Conservation (phyloP, 2,888 invertebrate species). For the Amphimallon solstitiale region DNA sequence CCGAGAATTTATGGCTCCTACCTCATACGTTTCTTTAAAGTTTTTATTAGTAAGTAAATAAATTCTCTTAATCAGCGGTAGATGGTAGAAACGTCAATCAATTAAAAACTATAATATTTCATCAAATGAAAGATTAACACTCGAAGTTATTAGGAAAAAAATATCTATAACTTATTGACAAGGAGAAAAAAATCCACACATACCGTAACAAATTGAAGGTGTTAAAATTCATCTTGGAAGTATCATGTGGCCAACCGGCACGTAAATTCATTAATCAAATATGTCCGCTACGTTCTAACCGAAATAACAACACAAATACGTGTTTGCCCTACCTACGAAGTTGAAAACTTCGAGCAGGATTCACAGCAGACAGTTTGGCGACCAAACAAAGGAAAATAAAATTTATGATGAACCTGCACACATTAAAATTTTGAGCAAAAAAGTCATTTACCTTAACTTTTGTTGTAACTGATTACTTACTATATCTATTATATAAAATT, state of each 20-base stretch:
- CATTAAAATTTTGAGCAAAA: no score
- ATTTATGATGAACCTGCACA: no score
- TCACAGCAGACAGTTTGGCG: slow-evolving; percentile 49
- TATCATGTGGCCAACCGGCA: slow-evolving; percentile 38
- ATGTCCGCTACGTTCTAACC: slow-evolving; percentile 20
- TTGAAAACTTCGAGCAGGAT: slow-evolving; percentile 5
- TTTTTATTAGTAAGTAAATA: no score
- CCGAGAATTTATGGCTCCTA: no score
- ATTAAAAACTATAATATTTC: slow-evolving; percentile 50
- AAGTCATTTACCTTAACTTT: no score
- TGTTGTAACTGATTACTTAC: no score
- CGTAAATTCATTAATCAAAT: slow-evolving; percentile 40
- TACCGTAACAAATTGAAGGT: slow-evolving; percentile 50
- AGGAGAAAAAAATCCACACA: slow-evolving; percentile 27
- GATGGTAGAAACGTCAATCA: not conserved
- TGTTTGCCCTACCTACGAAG: slow-evolving; percentile 16
- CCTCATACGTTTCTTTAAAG: no score
- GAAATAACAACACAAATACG: slow-evolving; percentile 11
- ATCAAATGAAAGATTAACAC: slow-evolving; percentile 50
- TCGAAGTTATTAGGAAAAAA: slow-evolving; percentile 46
- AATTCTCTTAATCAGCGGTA: not conserved
- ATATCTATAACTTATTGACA: slow-evolving; percentile 48
- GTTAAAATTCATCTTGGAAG: slow-evolving; percentile 47
- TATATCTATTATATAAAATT: no score
- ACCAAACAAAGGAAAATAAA: slow-evolving; percentile 50